A percentile compares a stretch with the other conserved stretches of the same genome.
phyloP scores from a whole-genome alignment of 2,113 vertebrate species.

The Carlito syrichta region DNA sequence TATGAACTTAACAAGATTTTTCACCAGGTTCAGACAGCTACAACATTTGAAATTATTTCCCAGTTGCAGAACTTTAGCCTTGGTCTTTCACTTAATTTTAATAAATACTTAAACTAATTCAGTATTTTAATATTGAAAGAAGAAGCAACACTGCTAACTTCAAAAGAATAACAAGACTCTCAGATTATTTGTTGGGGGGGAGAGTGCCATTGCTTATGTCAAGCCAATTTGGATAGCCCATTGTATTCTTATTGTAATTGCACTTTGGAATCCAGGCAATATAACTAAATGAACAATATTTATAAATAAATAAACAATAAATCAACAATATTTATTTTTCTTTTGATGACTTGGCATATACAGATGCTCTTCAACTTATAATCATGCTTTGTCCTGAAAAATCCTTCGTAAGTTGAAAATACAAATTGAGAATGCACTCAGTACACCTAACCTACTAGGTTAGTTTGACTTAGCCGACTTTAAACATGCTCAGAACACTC shows the following conservation, averaged over 20 bases:
- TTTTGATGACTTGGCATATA: neutral
- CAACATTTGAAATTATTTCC: neutral
- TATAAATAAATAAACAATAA: too few relatives aligned
- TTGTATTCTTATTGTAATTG: neutral
- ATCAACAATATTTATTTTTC: neutral
- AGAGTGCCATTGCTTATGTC: neutral
- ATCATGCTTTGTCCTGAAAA: neutral
- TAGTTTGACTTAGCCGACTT: neutral
- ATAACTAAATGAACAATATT: too few relatives aligned
- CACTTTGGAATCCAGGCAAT: neutral
- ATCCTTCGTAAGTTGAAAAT: neutral
- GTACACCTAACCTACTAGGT: neutral
- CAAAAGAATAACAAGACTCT: neutral
- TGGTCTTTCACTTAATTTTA: neutral
- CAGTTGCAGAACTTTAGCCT: neutral
- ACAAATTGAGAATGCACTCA: neutral
- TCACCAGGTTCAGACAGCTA: neutral
- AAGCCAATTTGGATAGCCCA: neutral
- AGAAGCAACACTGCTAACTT: slow-evolving; percentile 4
- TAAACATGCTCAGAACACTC: neutral
- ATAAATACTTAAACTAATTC: neutral
- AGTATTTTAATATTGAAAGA: slow-evolving; percentile 6
- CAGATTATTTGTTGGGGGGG: neutral
- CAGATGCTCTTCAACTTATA: neutral
- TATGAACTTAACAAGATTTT: neutral